These are phyloP conservation scores for Dryobota labecula DNA, from an alignment of 2,888 invertebrate genomes.

Conservation along the genomic window DNA sequence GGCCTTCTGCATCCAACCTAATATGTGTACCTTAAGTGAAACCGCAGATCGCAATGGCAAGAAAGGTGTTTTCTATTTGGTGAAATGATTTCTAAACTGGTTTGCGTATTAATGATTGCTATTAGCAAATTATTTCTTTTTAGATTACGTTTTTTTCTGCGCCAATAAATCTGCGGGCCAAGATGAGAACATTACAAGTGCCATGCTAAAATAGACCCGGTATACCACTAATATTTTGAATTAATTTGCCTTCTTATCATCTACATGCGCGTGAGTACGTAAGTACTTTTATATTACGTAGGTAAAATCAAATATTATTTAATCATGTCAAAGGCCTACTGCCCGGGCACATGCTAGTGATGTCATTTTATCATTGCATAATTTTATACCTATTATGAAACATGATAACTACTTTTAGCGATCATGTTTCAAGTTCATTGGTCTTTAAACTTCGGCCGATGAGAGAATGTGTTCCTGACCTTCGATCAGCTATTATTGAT, in stretches of 20 bases:
- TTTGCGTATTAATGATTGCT: neutral
- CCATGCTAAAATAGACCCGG: neutral
- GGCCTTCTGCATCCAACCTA: too few relatives aligned
- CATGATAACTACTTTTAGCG: conserved; percentile 6
- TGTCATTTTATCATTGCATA: conserved; percentile 23
- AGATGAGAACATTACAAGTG: neutral
- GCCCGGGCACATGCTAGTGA: conserved; percentile 7
- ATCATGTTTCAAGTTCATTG: conserved; percentile 25
- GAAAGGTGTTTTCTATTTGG: conserved; percentile 8
- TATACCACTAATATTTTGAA: neutral
- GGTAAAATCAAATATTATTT: neutral
- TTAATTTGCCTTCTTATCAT: neutral
- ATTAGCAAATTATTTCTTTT: neutral
- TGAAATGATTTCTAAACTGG: conserved; percentile 12
- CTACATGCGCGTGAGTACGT: neutral
- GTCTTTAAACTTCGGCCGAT: too few relatives aligned
- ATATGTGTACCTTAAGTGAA: neutral
- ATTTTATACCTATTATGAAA: conserved; percentile 6
- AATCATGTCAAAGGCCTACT: neutral
- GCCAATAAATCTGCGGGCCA: neutral
- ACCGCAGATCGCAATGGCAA: neutral
- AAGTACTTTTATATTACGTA: neutral
- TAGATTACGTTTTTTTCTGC: neutral
- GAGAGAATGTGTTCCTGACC: too few relatives aligned
- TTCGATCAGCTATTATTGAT: too few relatives aligned